Conservation (phyloP, 2,888 invertebrate species). For the Tricholauxania praeusta region DNA sequence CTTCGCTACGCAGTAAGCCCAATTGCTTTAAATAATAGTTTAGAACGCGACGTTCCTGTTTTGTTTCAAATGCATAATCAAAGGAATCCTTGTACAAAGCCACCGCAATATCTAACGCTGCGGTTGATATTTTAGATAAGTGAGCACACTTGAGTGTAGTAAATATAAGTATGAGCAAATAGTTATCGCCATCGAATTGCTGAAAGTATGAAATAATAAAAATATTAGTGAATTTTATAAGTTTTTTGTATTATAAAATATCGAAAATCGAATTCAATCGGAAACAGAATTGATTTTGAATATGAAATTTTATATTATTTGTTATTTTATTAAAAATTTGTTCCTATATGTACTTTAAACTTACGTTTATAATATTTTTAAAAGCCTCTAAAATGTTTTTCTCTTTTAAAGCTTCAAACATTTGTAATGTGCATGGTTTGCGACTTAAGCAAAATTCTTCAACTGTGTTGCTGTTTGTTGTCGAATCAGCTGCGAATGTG, state of each 20-base stretch:
- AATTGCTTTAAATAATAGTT: conserved; percentile 66
- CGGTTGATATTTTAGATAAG: conserved; percentile 58
- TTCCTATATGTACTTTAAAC: conserved; percentile 12
- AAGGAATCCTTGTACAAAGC: conserved; percentile 61
- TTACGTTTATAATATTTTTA: conserved; percentile 59
- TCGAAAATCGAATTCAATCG: too few relatives aligned
- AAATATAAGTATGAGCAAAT: conserved; percentile 62
- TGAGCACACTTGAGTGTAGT: conserved; percentile 66
- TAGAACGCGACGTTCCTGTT: conserved; percentile 63
- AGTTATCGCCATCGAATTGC: conserved; percentile 62
- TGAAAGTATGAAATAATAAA: conserved; percentile 42
- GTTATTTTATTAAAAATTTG: too few relatives aligned
- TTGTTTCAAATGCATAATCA: conserved; percentile 62
- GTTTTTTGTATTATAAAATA: too few relatives aligned
- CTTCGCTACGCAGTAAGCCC: conserved; percentile 63
- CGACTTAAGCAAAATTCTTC: conserved; percentile 62
- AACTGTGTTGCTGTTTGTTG: conserved; percentile 45
- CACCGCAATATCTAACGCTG: conserved; percentile 61
- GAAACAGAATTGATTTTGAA: too few relatives aligned
- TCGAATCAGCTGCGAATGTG: conserved; percentile 41
- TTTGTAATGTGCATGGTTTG: conserved; percentile 58
- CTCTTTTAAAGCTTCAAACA: conserved; percentile 61
- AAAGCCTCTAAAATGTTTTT: conserved; percentile 61
- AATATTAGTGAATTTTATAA: too few relatives aligned
- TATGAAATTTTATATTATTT: too few relatives aligned